A percentile compares a stretch with the other conserved stretches of the same genome.
These are phyloP conservation scores for Aphrocallistes beatrix DNA, from an alignment of 37 sponge, comb jelly and placozoan genomes.

Conservation along the genomic window DNA sequence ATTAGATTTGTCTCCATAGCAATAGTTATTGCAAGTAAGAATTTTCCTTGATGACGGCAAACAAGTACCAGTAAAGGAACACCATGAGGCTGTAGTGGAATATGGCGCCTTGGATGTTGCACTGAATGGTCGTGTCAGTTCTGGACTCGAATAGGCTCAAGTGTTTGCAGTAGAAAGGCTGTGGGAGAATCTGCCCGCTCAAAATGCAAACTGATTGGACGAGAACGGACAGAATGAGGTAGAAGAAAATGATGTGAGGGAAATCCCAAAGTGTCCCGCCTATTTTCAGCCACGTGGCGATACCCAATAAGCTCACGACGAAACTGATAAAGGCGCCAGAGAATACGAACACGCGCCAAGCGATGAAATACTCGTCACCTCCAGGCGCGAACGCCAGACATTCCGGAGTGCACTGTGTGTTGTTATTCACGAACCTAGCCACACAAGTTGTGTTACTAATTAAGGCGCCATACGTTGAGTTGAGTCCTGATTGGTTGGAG, in stretches of 20 bases:
- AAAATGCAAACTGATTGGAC: not conserved
- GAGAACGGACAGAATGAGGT: not conserved
- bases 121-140: not conserved
- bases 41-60: not conserved
- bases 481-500: not conserved
- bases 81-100: not conserved
- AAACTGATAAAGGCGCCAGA: not conserved
- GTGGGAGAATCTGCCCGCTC: not conserved
- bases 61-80: not conserved
- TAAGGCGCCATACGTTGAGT: not conserved
- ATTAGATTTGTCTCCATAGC: not conserved
- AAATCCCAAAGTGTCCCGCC: not conserved
- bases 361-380: not conserved
- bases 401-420: not conserved
- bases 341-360: not conserved
- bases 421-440: not conserved
- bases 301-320: not conserved
- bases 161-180: not conserved
- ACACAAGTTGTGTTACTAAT: not conserved
- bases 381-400: not conserved
- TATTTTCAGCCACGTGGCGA: not conserved
- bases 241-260: not conserved
- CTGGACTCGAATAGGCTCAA: not conserved
- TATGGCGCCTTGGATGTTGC: not conserved
- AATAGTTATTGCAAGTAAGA: not conserved